Percentiles rank a stretch among this genome's conserved stretches.
Evolutionary conservation across 2,888 invertebrate species (phyloP).

Genomic region (Trachelus troglodyta): DNA sequence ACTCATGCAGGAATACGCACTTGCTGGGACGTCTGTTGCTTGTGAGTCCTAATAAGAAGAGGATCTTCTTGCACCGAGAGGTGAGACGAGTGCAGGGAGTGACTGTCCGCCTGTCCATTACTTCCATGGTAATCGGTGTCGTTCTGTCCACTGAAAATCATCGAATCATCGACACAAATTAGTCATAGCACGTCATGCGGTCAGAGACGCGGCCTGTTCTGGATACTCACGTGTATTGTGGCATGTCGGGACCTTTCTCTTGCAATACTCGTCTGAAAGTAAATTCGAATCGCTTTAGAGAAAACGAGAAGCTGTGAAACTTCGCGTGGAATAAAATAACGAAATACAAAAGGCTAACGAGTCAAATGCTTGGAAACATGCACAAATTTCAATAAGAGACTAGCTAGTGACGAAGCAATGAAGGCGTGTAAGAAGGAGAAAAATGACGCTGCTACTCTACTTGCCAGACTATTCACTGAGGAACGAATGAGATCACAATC

Average conservation of each 20-base stretch:
- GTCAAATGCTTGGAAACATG: too few species aligned
- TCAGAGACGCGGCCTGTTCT: background rate
- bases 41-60: constrained; percentile 73
- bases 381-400: too few species aligned
- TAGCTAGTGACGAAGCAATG: too few species aligned
- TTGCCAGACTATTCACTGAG: too few species aligned
- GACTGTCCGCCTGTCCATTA: constrained; percentile 75
- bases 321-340: too few species aligned
- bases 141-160: constrained; percentile 64
- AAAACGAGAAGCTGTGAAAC: too few species aligned
- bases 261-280: constrained; percentile 73
- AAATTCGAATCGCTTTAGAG: constrained; percentile 24
- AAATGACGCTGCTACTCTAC: too few species aligned
- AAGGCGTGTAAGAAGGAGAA: too few species aligned
- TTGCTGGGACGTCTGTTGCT: constrained; percentile 76
- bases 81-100: constrained; percentile 72
- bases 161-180: constrained; percentile 14
- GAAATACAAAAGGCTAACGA: too few species aligned
- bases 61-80: constrained; percentile 67
- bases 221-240: constrained; percentile 73
- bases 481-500: too few species aligned
- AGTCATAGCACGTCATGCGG: background rate
- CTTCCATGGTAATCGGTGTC: constrained; percentile 70
- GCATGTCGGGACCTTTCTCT: constrained; percentile 74
- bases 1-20: constrained; percentile 48